Percentiles rank a stretch among this genome's conserved stretches.
These are phyloP conservation scores for Bombyx mandarina DNA, from an alignment of 1,140 invertebrate genomes.

Conservation along the genomic window DNA sequence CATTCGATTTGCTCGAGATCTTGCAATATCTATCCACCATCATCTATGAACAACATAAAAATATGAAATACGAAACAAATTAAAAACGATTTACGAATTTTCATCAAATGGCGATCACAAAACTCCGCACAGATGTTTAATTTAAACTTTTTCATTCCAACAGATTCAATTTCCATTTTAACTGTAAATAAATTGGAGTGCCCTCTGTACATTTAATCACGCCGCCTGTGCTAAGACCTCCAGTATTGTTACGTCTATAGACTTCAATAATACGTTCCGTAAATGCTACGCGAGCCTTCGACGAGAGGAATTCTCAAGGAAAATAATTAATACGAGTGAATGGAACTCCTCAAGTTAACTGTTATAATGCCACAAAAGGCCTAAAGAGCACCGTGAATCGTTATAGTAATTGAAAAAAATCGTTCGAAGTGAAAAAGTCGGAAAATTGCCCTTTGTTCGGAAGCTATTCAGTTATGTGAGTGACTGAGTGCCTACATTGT, in stretches of 20 bases:
- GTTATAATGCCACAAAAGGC: slow-evolving; percentile 25
- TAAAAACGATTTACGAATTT: neutral
- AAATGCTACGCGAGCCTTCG: slow-evolving; percentile 12
- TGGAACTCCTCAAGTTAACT: slow-evolving; percentile 29
- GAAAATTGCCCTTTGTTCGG: slow-evolving; percentile 10
- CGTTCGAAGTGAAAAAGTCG: slow-evolving; percentile 13
- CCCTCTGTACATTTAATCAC: slow-evolving; percentile 9
- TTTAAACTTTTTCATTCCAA: slow-evolving; percentile 3
- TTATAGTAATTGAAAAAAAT: slow-evolving; percentile 37
- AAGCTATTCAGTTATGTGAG: neutral
- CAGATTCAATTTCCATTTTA: slow-evolving; percentile 2
- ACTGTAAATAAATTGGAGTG: slow-evolving; percentile 4
- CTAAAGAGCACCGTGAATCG: slow-evolving; percentile 25
- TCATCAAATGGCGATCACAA: slow-evolving; percentile 2
- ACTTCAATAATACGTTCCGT: slow-evolving; percentile 19
- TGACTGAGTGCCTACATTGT: neutral
- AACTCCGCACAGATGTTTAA: slow-evolving; percentile 2
- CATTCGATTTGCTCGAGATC: no score
- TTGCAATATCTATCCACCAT: neutral
- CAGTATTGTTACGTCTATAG: slow-evolving; percentile 7
- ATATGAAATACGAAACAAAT: no score
- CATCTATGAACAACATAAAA: no score
- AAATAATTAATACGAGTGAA: slow-evolving; percentile 47
- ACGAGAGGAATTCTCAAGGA: slow-evolving; percentile 22
- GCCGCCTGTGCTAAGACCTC: slow-evolving; percentile 13